Conservation (phyloP, 2,888 invertebrate species). For the Thera obeliscata region DNA sequence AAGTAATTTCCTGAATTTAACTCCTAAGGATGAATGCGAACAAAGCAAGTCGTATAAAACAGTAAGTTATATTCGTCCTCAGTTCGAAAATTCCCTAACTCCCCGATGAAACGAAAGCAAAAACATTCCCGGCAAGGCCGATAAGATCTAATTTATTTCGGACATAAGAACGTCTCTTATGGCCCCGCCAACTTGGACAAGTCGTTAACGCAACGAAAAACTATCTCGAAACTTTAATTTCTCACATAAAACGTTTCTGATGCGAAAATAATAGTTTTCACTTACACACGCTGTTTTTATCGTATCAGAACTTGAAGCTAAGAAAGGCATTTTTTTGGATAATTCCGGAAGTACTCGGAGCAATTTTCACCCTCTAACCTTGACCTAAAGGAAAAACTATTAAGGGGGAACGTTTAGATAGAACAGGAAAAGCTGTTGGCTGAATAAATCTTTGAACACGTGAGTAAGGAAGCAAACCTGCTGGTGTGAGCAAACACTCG, state of each 20-base stretch:
- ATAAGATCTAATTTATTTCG: slow-evolving; percentile 54
- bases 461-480: slow-evolving; percentile 57
- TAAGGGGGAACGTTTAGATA: slow-evolving; percentile 26
- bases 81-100: slow-evolving; percentile 26
- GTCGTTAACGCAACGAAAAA: slow-evolving; percentile 56
- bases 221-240: slow-evolving; percentile 55
- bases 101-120: slow-evolving; percentile 34
- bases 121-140: slow-evolving; percentile 48
- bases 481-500: slow-evolving; percentile 59
- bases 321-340: slow-evolving; percentile 42
- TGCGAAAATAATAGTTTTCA: slow-evolving; percentile 57
- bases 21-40: slow-evolving; percentile 4
- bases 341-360: slow-evolving; percentile 34
- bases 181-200: slow-evolving; percentile 51
- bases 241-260: slow-evolving; percentile 52
- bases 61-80: slow-evolving; percentile 27
- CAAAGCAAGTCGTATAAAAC: slow-evolving; percentile 23
- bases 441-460: slow-evolving; percentile 60
- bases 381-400: slow-evolving; percentile 32
- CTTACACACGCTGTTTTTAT: slow-evolving; percentile 50
- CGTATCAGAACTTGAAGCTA: slow-evolving; percentile 44
- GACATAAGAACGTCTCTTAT: slow-evolving; percentile 54
- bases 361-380: slow-evolving; percentile 25
- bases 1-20: slow-evolving; percentile 5
- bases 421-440: slow-evolving; percentile 32